Evolutionary conservation across 2,797 vertebrate species (phyloP).

Genomic region (Momotus momota): DNA sequence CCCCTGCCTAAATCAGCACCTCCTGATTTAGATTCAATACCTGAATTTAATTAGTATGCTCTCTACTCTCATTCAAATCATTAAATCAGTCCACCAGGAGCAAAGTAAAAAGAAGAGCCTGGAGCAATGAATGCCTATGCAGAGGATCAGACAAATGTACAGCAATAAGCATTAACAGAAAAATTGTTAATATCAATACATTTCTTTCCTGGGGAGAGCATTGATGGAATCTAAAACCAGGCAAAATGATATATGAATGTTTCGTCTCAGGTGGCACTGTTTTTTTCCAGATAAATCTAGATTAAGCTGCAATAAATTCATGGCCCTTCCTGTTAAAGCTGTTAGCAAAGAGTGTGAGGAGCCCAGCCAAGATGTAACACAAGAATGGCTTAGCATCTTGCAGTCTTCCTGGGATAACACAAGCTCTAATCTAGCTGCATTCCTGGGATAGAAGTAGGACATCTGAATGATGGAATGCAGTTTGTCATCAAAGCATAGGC

Average conservation of each 20-base stretch:
- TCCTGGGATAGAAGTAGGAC: slow-evolving; percentile 19
- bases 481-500: neutral
- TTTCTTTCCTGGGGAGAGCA: neutral
- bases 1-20: neutral
- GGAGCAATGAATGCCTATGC: neutral
- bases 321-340: slow-evolving; percentile 26
- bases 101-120: slow-evolving; percentile 29
- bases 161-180: slow-evolving; percentile 8
- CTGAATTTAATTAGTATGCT: slow-evolving; percentile 57
- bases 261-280: slow-evolving; percentile 47
- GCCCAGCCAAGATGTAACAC: slow-evolving; percentile 23
- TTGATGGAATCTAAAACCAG: slow-evolving; percentile 4
- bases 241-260: neutral
- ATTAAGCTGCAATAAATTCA: slow-evolving; percentile 28
- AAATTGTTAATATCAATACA: slow-evolving; percentile 20
- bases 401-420: neutral
- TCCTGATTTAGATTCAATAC: slow-evolving; percentile 12
- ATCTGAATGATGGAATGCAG: neutral
- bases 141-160: slow-evolving; percentile 8
- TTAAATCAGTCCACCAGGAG: slow-evolving; percentile 19
- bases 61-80: slow-evolving; percentile 3
- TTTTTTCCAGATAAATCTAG: slow-evolving; percentile 25
- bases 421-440: slow-evolving; percentile 20
- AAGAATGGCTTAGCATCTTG: slow-evolving; percentile 28
- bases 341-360: neutral